Evolutionary conservation across 2,113 vertebrate genomes (phyloP), one percentile per base, ranked within the genome.

Genomic region (Shinisaurus crocodilurus): DNA sequence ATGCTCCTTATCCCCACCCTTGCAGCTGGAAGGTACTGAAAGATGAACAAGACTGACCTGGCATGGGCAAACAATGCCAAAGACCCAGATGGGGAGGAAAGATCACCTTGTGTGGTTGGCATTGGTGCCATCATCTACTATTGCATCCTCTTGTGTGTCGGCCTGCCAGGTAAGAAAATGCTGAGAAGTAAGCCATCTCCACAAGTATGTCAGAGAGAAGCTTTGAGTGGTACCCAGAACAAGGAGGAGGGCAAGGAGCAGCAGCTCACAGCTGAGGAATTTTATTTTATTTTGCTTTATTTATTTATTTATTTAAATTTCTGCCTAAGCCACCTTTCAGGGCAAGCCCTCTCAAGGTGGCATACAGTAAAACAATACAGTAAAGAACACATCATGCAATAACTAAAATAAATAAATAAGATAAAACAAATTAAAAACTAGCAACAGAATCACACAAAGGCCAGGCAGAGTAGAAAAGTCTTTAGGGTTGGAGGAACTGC

Each of bases 141-240:
- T 97, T 99, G 98, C 12, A 1, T 97, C 65, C 97, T 99, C 90
- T 97, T 99, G 92, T 98, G 98, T 82, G 97, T 99, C 89, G 98
- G 98, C 86, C 97, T 99, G 76, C 99, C 99, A 97, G 98, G 98
- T 99, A 97, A 97, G 97, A 91, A 29, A 32, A 40, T 27, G 48
- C 43, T 23, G 69, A 57, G 67, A n/a, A 5, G 29, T 20, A 70
- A 12, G 50, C 75, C 12, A 32, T 45, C 67, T 82, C 67, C 48
- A 6, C 20, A 60, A 27, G 10, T 15, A 32, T 69, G 1, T 57
- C 87, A 81, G 34, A 13, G 34, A 70, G 45, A 70, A 4, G 54
- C 23, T 1, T 12, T 69, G 5, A 37, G 50, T 16, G 12, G 10
- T 40, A 8, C 67, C 29, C 50, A 18, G 34, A 82, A 1, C 27